A percentile compares a stretch with the other conserved stretches of the same genome.
Conservation (phyloP, 2,888 invertebrate species). For the Thecocarcelia acutangulata region DNA sequence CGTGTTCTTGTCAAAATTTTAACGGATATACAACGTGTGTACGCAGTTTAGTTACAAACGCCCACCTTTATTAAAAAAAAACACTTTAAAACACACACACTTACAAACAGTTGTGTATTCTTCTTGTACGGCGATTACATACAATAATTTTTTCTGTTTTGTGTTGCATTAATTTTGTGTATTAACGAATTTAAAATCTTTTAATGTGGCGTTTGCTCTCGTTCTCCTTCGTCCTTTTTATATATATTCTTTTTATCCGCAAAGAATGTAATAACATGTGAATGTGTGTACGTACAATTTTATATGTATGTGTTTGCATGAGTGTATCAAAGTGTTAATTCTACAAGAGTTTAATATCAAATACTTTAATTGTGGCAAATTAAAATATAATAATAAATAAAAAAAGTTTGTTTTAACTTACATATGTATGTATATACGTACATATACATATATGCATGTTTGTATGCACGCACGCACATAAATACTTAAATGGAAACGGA, state of each 20-base stretch:
- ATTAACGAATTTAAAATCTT: constrained; percentile 29
- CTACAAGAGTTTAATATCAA: constrained; percentile 19
- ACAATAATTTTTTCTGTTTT: constrained; percentile 3
- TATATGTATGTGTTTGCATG: not conserved
- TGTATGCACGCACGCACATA: no score
- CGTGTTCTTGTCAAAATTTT: constrained; percentile 74
- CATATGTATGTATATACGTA: no score
- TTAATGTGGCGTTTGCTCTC: constrained; percentile 15
- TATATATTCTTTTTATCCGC: not conserved
- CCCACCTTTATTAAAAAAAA: constrained; percentile 50
- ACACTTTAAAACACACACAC: constrained; percentile 11
- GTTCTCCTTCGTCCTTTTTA: not conserved
- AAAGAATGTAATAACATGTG: constrained; percentile 11
- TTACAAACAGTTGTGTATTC: constrained; percentile 37
- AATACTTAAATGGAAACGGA: not conserved
- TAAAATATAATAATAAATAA: not conserved
- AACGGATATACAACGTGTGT: constrained; percentile 63
- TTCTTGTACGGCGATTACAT: constrained; percentile 9
- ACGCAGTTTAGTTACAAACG: constrained; percentile 56
- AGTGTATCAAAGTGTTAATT: constrained; percentile 1
- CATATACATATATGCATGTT: no score
- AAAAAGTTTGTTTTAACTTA: not conserved
- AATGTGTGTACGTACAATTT: not conserved
- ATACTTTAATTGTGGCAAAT: constrained; percentile 24
- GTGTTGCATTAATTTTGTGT: not conserved